Percentiles rank a stretch among this genome's conserved stretches.
Conservation (phyloP, 2,113 vertebrate genomes). For the Phainopepla nitens region DNA sequence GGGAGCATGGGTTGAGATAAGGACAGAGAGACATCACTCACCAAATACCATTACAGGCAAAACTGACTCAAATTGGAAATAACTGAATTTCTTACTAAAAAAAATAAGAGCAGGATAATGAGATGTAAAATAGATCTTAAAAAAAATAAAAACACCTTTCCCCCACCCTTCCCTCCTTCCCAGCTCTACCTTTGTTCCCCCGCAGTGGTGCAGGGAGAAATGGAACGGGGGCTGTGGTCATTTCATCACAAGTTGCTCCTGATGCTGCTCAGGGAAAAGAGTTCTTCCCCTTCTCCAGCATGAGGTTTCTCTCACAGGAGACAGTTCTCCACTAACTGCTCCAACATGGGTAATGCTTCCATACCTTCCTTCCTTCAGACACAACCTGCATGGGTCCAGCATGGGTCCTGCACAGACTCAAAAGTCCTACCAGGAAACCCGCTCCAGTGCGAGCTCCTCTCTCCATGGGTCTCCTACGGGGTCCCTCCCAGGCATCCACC, state of each 20-base stretch:
- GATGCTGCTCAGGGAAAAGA: background rate
- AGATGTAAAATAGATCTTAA: background rate
- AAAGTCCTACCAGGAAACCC: background rate
- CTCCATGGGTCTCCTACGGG: background rate
- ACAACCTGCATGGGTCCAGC: background rate
- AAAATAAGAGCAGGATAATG: background rate
- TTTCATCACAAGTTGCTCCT: background rate
- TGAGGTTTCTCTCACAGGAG: background rate
- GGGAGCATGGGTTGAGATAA: background rate
- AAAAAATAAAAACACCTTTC: background rate
- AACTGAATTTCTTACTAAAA: background rate
- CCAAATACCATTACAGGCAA: background rate
- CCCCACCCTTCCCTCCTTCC: background rate
- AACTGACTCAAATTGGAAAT: background rate
- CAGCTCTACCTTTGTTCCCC: background rate
- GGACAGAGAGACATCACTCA: background rate
- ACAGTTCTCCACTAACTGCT: background rate
- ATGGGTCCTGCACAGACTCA: background rate
- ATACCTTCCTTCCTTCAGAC: rapidly evolving
- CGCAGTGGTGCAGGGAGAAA: rapidly evolving
- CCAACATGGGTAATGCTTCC: too few relatives aligned
- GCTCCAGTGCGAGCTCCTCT: background rate
- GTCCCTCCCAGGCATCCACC: background rate
- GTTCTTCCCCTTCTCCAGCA: background rate
- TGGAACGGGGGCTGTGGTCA: background rate